Evolutionary conservation across 1,140 invertebrate species (phyloP).

Genomic region (Hypothenemus hampei): DNA sequence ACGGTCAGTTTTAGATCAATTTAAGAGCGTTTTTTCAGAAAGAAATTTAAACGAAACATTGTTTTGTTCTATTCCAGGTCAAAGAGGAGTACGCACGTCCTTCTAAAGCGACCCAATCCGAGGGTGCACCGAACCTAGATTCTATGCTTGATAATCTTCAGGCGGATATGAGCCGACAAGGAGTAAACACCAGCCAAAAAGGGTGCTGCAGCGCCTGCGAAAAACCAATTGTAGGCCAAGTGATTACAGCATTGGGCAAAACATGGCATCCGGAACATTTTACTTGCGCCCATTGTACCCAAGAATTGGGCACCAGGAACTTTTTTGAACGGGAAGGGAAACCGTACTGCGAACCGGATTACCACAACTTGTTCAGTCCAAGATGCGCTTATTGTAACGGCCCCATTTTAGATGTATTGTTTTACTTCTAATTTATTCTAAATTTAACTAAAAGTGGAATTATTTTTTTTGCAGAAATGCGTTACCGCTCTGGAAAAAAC

Average conservation of each 20-base stretch:
- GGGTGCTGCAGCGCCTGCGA: conserved; percentile 97
- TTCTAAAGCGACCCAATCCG: conserved; percentile 52
- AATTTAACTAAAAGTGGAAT: not conserved
- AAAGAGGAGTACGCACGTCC: conserved; percentile 69
- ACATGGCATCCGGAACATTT: conserved; percentile 99
- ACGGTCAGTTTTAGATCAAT: conserved; percentile 14
- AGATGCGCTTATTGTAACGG: conserved; percentile 98
- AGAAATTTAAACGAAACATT: not conserved
- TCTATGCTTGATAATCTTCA: conserved; percentile 90
- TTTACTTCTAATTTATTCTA: not conserved
- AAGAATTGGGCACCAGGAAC: conserved; percentile 93
- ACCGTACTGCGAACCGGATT: conserved; percentile 97
- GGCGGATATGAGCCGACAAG: conserved; percentile 94
- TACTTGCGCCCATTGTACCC: conserved; percentile 92
- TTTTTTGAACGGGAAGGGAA: conserved; percentile 97
- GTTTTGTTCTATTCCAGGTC: conserved; percentile 27
- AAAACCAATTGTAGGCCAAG: conserved; percentile 94
- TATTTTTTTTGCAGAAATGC: conserved; percentile 78
- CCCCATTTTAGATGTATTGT: conserved; percentile 92
- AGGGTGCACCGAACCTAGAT: conserved; percentile 60
- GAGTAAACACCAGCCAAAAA: conserved; percentile 95
- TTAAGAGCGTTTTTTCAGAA: conserved; percentile 1
- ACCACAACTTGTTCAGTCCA: conserved; percentile 97
- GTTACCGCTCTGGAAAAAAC: conserved; percentile 97
- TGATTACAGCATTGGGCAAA: conserved; percentile 93